Base-by-base conservation (phyloP, 1,140 invertebrate species). In the Microplitis mediator region DNA sequence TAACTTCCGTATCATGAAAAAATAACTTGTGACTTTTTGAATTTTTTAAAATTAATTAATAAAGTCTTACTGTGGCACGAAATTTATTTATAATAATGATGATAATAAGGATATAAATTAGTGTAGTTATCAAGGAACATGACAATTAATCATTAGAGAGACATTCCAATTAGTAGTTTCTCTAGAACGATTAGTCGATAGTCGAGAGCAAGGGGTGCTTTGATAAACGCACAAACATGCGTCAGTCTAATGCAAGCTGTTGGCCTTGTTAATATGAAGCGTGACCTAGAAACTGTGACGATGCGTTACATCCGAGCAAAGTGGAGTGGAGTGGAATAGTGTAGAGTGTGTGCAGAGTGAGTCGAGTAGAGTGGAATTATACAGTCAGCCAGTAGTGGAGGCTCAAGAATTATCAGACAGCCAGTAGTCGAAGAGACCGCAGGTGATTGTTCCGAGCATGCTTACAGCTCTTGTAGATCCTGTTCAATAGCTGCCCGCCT, bases 111-210 rank as follows among this genome's bases (percentile, higher is more conserved):
- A 35, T 16, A n/a, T 36, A 32, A 13, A 51, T 16, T 34, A 34
- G 8, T 62, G 32, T 0, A 39, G 11, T 23, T 13, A 23, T 39
- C 13, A 45, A 61, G 35, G 34, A 11, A 50, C 58, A 62, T 62
- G 58, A 70, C 45, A 45, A 70, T 70, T 70, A 60, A 70, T 70
- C 45, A 70, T 70, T 39, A 62, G 16, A 11, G 58, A 50, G 68
- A 62, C 68, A 70, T 61, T 70, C 23, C 58, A 70, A 70, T 70
- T 70, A 70, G 68, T 23, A 62, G 36, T 39, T 39, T 51, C 58
- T 62, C 36, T 51, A 50, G 39, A 35, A 39, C 68, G 60, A 70
- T 70, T 70, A 70, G 58, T 45, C 56, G 23, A 50, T 51, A 63
- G 23, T 70, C 31, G 23, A 45, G 39, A 6, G 39, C 39, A 45